Base-by-base conservation (phyloP, 2,888 invertebrate genomes). In the Dusona sp. region DNA sequence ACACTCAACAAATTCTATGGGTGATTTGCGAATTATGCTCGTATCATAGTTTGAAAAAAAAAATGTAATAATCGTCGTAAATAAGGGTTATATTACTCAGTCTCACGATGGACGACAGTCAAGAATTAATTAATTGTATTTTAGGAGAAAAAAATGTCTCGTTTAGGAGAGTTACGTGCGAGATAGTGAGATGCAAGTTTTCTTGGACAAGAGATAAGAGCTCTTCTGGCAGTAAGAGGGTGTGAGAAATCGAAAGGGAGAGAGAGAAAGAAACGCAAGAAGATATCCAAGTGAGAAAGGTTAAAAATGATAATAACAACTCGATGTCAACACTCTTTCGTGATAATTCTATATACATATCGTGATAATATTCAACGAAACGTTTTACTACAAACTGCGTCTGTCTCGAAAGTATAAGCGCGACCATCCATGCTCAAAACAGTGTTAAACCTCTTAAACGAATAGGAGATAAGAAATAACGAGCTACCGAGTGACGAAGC, bases 101-200 rank as follows among this genome's bases (percentile, higher is more conserved):
- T 51, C 13, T 36, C 72, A 25, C 70, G 70, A 80, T 36, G 22
- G 29, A 51, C 42, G 42, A 42, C 42, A 42, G 38, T 83, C 16
- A n/a, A 75, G 65, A 61, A 82, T 85, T 82, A 86, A 86, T 86
- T 80, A 86, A 86, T 83, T 83, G 36, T 75, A 65, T 68, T 57
- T 51, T 25, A 33, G 29, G 65, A 70, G 61, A 81, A 74, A 85
- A 85, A 70, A 79, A 82, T 13, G 54, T 54, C 45, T 74, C 79
- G 73, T 73, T 77, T 77, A 29, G 68, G 72, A 67, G 86, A 74
- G 61, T 84, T 78, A 68, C 38, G 72, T n/a, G 45, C 65, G 51
- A 33, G 54, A 72, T 72, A 83, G 48, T 33, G 61, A 78, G 73
- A 81, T 51, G 72, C 29, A 68, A 78, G 73, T 54, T 64, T 57